These are phyloP conservation scores for Anthoptus insignis DNA, from an alignment of 2,888 invertebrate species.

Conservation along the genomic window DNA sequence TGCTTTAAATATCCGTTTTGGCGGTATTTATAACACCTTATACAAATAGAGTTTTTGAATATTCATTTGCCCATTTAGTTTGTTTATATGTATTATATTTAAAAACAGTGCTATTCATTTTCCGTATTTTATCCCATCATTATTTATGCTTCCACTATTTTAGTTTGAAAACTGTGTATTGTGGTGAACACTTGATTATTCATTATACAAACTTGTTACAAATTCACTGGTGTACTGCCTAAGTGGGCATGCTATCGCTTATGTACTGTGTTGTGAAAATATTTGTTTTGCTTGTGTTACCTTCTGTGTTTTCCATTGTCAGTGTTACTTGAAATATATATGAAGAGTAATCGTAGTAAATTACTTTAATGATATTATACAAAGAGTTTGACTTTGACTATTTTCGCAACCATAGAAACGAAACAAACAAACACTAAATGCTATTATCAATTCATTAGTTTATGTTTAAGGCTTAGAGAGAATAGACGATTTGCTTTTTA, in stretches of 20 bases:
- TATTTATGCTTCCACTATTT: slow-evolving; percentile 69
- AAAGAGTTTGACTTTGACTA: slow-evolving; percentile 86
- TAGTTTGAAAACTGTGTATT: slow-evolving; percentile 60
- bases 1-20: slow-evolving; percentile 23
- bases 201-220: slow-evolving; percentile 57
- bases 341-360: slow-evolving; percentile 69
- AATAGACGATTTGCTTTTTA: slow-evolving; percentile 28
- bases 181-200: slow-evolving; percentile 52
- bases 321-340: slow-evolving; percentile 63
- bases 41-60: slow-evolving; percentile 35
- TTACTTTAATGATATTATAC: slow-evolving; percentile 75
- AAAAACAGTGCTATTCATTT: slow-evolving; percentile 47
- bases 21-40: slow-evolving; percentile 31
- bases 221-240: slow-evolving; percentile 73
- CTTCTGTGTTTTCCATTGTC: slow-evolving; percentile 73
- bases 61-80: slow-evolving; percentile 53
- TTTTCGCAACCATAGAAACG: slow-evolving; percentile 70
- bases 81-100: slow-evolving; percentile 48
- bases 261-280: slow-evolving; percentile 79
- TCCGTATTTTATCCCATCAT: slow-evolving; percentile 57
- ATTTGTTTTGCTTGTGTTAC: slow-evolving; percentile 72
- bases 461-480: slow-evolving; percentile 65
- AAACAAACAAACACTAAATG: slow-evolving; percentile 61
- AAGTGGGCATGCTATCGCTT: slow-evolving; percentile 81
- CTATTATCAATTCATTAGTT: slow-evolving; percentile 59